Evolutionary conservation across 1,140 invertebrate species (phyloP).

Genomic region (Coelopa frigida): DNA sequence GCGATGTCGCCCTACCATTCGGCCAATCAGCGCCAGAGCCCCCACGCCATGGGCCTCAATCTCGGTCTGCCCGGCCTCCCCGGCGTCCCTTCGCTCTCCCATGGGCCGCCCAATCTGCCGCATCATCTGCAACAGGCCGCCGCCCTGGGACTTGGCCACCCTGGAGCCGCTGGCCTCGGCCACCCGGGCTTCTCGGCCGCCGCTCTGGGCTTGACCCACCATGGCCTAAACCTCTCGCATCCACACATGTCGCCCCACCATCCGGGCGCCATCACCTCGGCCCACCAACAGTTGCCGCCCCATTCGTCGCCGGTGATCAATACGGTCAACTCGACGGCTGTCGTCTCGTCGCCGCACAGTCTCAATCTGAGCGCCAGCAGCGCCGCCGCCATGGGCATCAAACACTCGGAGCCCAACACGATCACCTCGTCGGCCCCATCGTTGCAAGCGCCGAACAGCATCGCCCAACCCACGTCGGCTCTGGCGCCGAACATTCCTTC

Average conservation of each 20-base stretch:
- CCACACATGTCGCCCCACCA: conserved; percentile 42
- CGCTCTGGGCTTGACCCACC: conserved; percentile 33
- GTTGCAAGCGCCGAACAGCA: conserved; percentile 12
- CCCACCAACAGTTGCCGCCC: conserved; percentile 30
- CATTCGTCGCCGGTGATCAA: conserved; percentile 18
- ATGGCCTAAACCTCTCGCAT: conserved; percentile 38
- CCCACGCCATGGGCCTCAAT: conserved; percentile 36
- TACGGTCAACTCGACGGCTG: conserved; percentile 24
- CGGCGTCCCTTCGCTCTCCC: conserved; percentile 20
- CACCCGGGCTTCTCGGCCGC: conserved; percentile 37
- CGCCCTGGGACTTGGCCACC: conserved; percentile 26
- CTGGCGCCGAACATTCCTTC: conserved; percentile 35
- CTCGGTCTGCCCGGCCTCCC: conserved; percentile 31
- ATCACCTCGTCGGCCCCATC: conserved; percentile 3
- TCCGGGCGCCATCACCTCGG: conserved; percentile 22
- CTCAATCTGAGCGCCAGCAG: conserved; percentile 15
- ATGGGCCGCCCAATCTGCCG: conserved; percentile 33
- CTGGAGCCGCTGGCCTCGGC: conserved; percentile 26
- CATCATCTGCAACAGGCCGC: conserved; percentile 37
- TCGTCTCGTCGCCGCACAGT: conserved; percentile 18
- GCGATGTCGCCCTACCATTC: conserved; percentile 39
- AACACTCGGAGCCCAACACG: conserved; percentile 7
- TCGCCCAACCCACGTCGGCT: conserved; percentile 23
- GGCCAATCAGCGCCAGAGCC: conserved; percentile 36
- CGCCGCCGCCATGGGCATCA: conserved; percentile 2